Evolutionary conservation across 2,888 invertebrate genomes (phyloP).

Genomic region (Bursaphelenchus okinawaensis): DNA sequence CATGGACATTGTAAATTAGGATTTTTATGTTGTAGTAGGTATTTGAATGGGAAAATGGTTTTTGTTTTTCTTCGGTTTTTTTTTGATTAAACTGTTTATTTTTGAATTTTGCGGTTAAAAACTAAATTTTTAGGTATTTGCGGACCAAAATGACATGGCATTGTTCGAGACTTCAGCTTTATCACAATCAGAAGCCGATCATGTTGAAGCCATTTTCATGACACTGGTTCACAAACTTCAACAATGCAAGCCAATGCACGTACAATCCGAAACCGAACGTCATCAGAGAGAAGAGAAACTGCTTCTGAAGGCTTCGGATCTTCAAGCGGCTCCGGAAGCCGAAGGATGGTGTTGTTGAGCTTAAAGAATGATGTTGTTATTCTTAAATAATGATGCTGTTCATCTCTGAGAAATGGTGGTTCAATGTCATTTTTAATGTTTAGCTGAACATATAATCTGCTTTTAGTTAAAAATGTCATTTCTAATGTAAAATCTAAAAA

Average conservation of each 20-base stretch:
- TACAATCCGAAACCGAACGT: conserved; percentile 50
- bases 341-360: conserved; percentile 54
- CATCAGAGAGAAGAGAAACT: conserved; percentile 43
- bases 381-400: too few species aligned
- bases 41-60: not conserved
- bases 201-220: conserved; percentile 76
- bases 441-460: too few species aligned
- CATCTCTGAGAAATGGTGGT: too few species aligned
- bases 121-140: conserved; percentile 60
- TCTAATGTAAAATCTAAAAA: too few species aligned
- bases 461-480: too few species aligned
- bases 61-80: too few species aligned
- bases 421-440: too few species aligned
- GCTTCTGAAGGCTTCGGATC: conserved; percentile 49
- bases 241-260: conserved; percentile 65
- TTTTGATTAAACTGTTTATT: not conserved
- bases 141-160: conserved; percentile 66
- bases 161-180: conserved; percentile 77
- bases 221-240: conserved; percentile 73
- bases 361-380: too few species aligned
- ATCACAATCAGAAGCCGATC: conserved; percentile 65
- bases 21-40: not conserved
- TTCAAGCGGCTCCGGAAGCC: conserved; percentile 33
- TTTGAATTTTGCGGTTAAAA: not conserved
- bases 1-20: too few species aligned